Percentiles rank a stretch among this genome's conserved stretches.
Conservation (phyloP, 2,113 vertebrate species). For the Oreocharis arfaki region DNA sequence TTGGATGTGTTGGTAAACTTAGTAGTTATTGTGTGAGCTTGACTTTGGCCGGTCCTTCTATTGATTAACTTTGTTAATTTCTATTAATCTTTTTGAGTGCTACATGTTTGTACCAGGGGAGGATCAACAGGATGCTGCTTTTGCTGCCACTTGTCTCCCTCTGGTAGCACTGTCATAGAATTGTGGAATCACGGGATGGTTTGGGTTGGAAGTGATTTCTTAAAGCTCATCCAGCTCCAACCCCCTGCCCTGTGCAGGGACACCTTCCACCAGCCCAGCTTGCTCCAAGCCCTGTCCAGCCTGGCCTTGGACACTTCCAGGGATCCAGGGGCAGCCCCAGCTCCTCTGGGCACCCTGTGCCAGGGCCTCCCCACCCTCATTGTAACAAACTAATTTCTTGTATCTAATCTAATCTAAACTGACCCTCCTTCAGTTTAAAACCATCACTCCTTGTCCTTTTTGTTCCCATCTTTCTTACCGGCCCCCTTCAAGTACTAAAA, state of each 20-base stretch:
- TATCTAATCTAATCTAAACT: neutral
- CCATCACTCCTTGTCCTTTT: neutral
- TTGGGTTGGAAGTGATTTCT: neutral
- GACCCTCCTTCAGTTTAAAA: neutral
- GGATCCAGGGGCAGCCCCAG: neutral
- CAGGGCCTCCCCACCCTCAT: rapidly evolving
- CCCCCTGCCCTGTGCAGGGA: rapidly evolving
- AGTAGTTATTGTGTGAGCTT: neutral
- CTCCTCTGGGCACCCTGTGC: rapidly evolving
- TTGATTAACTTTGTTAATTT: neutral
- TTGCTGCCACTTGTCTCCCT: neutral
- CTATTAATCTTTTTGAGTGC: neutral
- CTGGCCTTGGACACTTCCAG: neutral
- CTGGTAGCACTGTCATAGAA: neutral
- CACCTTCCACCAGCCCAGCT: neutral
- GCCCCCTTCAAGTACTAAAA: neutral
- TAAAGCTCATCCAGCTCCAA: neutral
- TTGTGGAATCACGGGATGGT: neutral
- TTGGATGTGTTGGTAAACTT: neutral
- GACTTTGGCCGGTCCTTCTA: neutral
- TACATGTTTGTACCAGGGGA: rapidly evolving
- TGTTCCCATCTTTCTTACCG: neutral
- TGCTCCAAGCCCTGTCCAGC: rapidly evolving
- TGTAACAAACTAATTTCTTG: neutral
- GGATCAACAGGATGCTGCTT: neutral